Conservation (phyloP, 2,797 vertebrate species). For the Poecilia gillii region DNA sequence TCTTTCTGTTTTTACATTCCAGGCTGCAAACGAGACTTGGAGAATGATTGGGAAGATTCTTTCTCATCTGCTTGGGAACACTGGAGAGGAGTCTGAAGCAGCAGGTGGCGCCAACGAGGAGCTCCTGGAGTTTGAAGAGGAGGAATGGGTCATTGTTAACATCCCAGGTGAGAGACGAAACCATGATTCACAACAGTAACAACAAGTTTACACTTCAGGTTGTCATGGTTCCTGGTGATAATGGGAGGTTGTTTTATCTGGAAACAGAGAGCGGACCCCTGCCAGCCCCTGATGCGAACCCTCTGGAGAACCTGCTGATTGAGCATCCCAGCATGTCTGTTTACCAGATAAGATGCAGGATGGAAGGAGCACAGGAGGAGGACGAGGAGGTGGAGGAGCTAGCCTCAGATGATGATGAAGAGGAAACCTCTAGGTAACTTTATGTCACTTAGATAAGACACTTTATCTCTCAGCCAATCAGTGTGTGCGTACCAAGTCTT, state of each 20-base stretch:
- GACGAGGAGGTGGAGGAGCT: slow-evolving; percentile 64
- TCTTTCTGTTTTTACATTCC: not conserved
- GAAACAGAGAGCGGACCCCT: slow-evolving; percentile 57
- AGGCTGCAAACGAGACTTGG: slow-evolving; percentile 22
- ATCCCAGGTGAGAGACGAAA: slow-evolving; percentile 69
- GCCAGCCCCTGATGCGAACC: slow-evolving; percentile 49
- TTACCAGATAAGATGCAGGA: slow-evolving; percentile 70
- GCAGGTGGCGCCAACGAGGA: slow-evolving; percentile 40
- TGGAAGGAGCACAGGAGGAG: slow-evolving; percentile 44
- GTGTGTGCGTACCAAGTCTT: not conserved
- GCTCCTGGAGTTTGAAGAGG: slow-evolving; percentile 80
- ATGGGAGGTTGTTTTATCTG: not conserved
- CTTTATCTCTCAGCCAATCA: not conserved
- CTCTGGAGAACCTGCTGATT: slow-evolving; percentile 82
- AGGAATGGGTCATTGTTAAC: slow-evolving; percentile 80
- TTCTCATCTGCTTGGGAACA: slow-evolving; percentile 71
- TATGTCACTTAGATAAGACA: not conserved
- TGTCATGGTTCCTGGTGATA: not conserved
- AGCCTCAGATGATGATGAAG: slow-evolving; percentile 65
- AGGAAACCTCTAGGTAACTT: slow-evolving; percentile 66
- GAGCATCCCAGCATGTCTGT: slow-evolving; percentile 85
- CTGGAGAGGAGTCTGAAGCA: slow-evolving; percentile 39
- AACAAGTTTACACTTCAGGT: not conserved
- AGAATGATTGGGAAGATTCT: slow-evolving; percentile 80
- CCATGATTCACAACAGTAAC: not conserved